Percentiles rank a stretch among this genome's conserved stretches.
These are phyloP conservation scores for Emydoidea blandingii DNA, from an alignment of 2,797 vertebrate species.

Conservation along the genomic window DNA sequence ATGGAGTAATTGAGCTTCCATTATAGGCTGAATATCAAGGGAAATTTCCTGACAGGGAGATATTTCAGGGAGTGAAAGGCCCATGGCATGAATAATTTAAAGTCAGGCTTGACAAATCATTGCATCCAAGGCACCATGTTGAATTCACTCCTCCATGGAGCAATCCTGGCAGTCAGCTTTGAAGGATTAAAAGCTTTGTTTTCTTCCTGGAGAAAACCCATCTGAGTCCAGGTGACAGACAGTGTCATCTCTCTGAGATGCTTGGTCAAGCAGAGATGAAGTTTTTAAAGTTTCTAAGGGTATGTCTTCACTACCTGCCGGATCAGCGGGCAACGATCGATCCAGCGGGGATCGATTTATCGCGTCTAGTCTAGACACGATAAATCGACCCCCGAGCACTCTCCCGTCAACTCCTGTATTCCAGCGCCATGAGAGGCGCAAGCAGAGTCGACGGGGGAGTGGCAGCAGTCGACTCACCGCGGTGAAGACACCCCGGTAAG, in stretches of 20 bases:
- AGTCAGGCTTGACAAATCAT: not conserved
- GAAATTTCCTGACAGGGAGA: accelerated
- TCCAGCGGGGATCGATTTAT: no score
- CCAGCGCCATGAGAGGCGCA: no score
- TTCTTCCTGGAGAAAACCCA: not conserved
- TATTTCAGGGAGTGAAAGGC: not conserved
- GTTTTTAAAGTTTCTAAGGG: not conserved
- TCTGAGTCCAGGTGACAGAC: accelerated
- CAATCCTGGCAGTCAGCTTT: not conserved
- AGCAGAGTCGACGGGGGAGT: no score
- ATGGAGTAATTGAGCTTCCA: not conserved
- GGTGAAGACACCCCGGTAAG: no score
- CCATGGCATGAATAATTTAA: not conserved
- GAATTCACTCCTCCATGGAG: not conserved
- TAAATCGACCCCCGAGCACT: no score
- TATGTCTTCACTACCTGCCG: no score
- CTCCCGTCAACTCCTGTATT: no score
- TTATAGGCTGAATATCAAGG: not conserved
- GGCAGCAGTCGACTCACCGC: no score
- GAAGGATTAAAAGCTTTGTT: not conserved
- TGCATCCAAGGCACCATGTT: not conserved
- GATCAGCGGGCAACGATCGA: no score
- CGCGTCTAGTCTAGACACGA: no score
- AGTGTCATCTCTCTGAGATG: accelerated
- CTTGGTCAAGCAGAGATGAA: not conserved